These are phyloP conservation scores for Nemopilema nomurai DNA, from an alignment of 30 jellyfish, hydroid and myxozoan genomes.

Conservation along the genomic window DNA sequence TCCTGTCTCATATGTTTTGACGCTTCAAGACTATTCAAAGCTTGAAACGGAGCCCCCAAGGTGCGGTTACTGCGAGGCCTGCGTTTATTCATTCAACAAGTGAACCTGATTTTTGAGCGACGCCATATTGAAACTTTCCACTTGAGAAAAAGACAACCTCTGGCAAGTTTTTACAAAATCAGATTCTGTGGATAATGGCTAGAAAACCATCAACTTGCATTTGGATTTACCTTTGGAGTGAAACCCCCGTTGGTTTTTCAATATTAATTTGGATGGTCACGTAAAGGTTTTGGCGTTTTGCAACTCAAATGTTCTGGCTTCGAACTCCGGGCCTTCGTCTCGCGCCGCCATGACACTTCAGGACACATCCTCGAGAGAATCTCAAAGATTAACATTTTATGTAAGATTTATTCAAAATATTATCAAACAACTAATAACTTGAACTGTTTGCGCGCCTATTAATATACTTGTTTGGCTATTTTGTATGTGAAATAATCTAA, in stretches of 20 bases:
- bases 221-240: not conserved
- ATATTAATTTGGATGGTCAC: conserved; percentile 5
- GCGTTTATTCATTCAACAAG: conserved; percentile 17
- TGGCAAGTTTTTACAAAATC: not conserved
- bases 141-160: conserved; percentile 8
- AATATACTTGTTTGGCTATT: not conserved
- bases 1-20: no score
- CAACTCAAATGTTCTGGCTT: conserved; percentile 34
- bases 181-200: not conserved
- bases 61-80: conserved; percentile 62
- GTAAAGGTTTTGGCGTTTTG: not conserved
- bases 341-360: conserved; percentile 56
- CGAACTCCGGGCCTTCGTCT: conserved; percentile 34
- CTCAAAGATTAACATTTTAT: conserved; percentile 26
- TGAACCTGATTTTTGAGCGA: conserved; percentile 5
- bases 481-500: not conserved
- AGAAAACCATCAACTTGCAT: not conserved
- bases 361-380: conserved; percentile 9
- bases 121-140: conserved; percentile 61
- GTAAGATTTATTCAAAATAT: conserved; percentile 18
- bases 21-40: not conserved
- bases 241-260: not conserved
- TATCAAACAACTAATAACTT: not conserved
- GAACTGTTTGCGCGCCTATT: conserved; percentile 11
- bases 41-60: not conserved